Evolutionary conservation across 2,888 invertebrate genomes (phyloP), one percentile per base, ranked within the genome.

Genomic region (Troides aeacus): DNA sequence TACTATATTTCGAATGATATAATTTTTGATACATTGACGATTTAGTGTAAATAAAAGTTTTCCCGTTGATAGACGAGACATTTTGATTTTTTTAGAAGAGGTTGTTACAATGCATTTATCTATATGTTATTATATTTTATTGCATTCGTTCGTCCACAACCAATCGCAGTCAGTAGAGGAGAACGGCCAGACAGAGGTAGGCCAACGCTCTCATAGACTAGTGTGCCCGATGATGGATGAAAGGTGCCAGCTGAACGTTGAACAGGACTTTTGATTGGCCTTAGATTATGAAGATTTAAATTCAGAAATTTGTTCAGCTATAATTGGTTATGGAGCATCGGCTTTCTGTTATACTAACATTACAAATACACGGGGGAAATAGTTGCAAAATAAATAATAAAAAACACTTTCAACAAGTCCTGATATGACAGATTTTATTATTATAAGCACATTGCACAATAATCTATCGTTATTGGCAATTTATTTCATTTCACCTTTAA

Each of bases 151-250:
- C 92, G 90, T 87, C 92, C 85, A 92, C 92, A 90, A 92, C 92
- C 91, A 92, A 92, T 89, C 90, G 92, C 92, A 92, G 92, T 90
- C 92, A 84, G 90, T 92, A 89, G 92, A 92, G 91, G 92, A 92
- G 88, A 91, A 92, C 88, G 92, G 92, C 87, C 92, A 88, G 78
- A 92, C 84, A 86, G 92, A 92, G 92, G 92, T 92, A 92, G 92
- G 92, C 89, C 79, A 81, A 84, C 82, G 84, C 84, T 89, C 86
- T 86, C 84, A 83, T 85, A 86, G 77, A 78, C 64, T 75, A 66
- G 73, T 74, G 69, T 69, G 76, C 66, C 75, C 78, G 82, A 79
- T 74, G 84, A 83, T 73, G 83, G 72, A 79, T 85, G 89, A 73
- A 72, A 75, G 89, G 74, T 67, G 86, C 70, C 50, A 62, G 21